These are phyloP conservation scores for Eonycteris spelaea DNA, from an alignment of 2,113 vertebrate species.

Conservation along the genomic window DNA sequence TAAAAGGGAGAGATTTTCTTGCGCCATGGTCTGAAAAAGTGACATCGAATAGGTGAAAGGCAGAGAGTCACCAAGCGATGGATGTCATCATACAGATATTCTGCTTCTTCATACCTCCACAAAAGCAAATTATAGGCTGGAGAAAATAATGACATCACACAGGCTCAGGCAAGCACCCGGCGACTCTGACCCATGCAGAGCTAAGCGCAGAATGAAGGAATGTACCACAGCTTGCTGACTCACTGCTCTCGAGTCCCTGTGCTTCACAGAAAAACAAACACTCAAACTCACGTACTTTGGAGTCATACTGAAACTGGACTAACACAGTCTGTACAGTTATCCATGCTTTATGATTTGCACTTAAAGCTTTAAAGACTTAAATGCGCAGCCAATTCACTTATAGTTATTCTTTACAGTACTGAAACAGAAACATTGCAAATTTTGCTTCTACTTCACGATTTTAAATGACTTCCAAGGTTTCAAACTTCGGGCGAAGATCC, in stretches of 20 bases:
- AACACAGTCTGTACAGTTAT: background rate
- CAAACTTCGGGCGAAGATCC: background rate
- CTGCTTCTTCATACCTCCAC: background rate
- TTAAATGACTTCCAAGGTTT: constrained; percentile 34
- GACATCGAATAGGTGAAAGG: background rate
- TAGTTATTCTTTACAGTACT: background rate
- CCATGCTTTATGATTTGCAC: background rate
- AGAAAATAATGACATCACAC: background rate
- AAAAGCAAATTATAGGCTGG: background rate
- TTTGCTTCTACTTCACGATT: background rate
- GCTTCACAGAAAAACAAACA: background rate
- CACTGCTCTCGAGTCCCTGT: background rate
- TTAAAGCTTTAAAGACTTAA: background rate
- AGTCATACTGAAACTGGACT: background rate
- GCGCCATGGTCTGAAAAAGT: background rate
- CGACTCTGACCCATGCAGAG: background rate
- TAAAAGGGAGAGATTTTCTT: background rate
- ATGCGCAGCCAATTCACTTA: background rate
- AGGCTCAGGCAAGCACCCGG: background rate
- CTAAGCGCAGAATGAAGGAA: background rate
- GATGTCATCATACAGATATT: background rate
- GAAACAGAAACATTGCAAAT: background rate
- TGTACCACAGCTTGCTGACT: background rate
- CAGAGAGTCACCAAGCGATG: background rate
- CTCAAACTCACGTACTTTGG: background rate